Evolutionary conservation across 2,888 invertebrate genomes (phyloP).

Genomic region (Andrena marginata): DNA sequence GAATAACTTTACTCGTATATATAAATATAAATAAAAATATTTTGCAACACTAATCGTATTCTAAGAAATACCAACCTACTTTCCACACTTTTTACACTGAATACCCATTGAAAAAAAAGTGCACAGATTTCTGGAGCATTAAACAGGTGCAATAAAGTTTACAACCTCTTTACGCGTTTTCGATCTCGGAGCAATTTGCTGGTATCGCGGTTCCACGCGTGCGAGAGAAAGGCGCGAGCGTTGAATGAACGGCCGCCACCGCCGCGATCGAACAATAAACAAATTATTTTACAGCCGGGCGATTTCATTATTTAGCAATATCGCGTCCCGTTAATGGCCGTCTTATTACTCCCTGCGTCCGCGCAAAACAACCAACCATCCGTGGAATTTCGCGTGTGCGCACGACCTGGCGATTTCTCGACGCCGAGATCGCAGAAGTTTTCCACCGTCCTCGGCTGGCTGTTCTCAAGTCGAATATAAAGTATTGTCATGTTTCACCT

Average conservation of each 20-base stretch:
- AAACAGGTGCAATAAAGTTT: conserved; percentile 24
- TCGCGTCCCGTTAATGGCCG: conserved; percentile 70
- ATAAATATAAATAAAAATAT: not conserved
- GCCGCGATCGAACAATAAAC: conserved; percentile 73
- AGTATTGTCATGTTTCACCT: too few species aligned
- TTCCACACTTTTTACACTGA: not conserved
- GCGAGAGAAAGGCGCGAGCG: conserved; percentile 29
- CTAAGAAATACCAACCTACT: not conserved
- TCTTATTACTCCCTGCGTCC: conserved; percentile 59
- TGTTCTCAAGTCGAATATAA: too few species aligned
- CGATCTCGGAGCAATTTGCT: conserved; percentile 27
- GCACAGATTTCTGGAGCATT: conserved; percentile 9
- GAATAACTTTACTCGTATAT: too few species aligned
- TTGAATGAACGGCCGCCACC: conserved; percentile 36
- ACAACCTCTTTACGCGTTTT: conserved; percentile 25
- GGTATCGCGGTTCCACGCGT: not conserved
- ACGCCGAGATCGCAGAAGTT: not conserved
- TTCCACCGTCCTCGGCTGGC: not conserved
- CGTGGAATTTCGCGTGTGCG: conserved; percentile 53
- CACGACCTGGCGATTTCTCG: conserved; percentile 41
- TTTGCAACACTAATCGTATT: not conserved
- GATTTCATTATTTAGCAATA: conserved; percentile 77
- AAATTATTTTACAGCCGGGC: conserved; percentile 74
- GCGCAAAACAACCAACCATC: conserved; percentile 43
- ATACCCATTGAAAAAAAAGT: not conserved